Evolutionary conservation across 2,888 invertebrate species (phyloP).

Genomic region (Drosophila merina): DNA sequence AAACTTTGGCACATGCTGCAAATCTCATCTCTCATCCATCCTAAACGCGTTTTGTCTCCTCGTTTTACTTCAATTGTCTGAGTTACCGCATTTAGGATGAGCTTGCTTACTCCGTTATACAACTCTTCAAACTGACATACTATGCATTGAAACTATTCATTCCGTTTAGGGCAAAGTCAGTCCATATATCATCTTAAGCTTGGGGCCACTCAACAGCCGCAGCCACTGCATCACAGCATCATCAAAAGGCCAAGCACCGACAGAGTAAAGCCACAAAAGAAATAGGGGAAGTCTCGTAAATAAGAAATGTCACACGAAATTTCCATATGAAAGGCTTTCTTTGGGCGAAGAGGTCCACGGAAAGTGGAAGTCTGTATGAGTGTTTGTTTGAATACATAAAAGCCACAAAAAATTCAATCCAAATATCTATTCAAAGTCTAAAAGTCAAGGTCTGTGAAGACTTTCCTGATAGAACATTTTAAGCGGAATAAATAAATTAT

Average conservation of each 20-base stretch:
- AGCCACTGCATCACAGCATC: slow-evolving; percentile 18
- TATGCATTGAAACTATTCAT: slow-evolving; percentile 53
- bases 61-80: slow-evolving; percentile 6
- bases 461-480: slow-evolving; percentile 31
- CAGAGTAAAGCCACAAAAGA: slow-evolving; percentile 44
- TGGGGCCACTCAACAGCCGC: slow-evolving; percentile 31
- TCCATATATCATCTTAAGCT: slow-evolving; percentile 28
- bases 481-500: slow-evolving; percentile 55
- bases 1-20: not conserved
- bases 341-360: slow-evolving; percentile 2
- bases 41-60: not conserved
- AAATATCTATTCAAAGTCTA: slow-evolving; percentile 29
- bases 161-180: slow-evolving; percentile 21
- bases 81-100: not conserved
- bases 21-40: slow-evolving; percentile 11
- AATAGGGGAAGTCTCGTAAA: slow-evolving; percentile 62
- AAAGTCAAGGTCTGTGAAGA: slow-evolving; percentile 51
- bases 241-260: slow-evolving; percentile 20
- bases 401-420: not conserved
- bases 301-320: slow-evolving; percentile 72
- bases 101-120: slow-evolving; percentile 14
- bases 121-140: slow-evolving; percentile 52
- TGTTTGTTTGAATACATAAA: not conserved
- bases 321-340: slow-evolving; percentile 64
- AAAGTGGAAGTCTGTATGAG: slow-evolving; percentile 19